Evolutionary conservation across 2,797 vertebrate species (phyloP), one percentile per base, ranked within the genome.

Genomic region (Poeciliopsis gracilis): DNA sequence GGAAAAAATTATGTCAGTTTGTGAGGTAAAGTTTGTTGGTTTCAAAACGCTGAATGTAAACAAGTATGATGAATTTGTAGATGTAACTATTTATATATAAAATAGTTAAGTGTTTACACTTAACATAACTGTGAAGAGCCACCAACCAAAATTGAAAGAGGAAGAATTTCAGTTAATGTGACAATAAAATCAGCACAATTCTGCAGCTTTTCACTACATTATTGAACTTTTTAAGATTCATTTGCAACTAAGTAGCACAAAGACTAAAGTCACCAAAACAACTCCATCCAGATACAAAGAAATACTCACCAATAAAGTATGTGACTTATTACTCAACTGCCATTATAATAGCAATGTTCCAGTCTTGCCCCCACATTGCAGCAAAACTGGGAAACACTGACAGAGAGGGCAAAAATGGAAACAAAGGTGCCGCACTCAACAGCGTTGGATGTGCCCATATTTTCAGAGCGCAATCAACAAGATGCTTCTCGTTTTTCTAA

Each of bases 241-340:
- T 57, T 67, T 67, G 33, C 53, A 51, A 67, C 76, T 41, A 38
- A 66, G 46, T 38, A 67, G 16, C 33, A 75, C 61, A 5, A 67
- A 72, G 51, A 73, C 47, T n/a, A 41, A 7, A 61, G 1, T 23
- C 25, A 61, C 1, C 3, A 5, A 69, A 10, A 69, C 18, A 30
- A 15, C 72, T 63, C 10, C 25, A 13, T 15, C 18, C 13, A 36
- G 30, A 3, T 23, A 36, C 59, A 67, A 38, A 10, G 47, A 82
- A 77, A 84, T 83, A 87, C 55, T 86, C 82, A 77, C 11, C 47
- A 13, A 10, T 0, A 46, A 90, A 76, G 86, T 83, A 91, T 88
- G 45, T 81, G 28, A 57, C 74, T 83, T 47, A 73, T 80, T 87
- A 74, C 78, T 67, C 76, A 23, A 16, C 75, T 90, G 90, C 80